Evolutionary conservation across 2,797 vertebrate species (phyloP).

Genomic region (Pelochelys cantorii): DNA sequence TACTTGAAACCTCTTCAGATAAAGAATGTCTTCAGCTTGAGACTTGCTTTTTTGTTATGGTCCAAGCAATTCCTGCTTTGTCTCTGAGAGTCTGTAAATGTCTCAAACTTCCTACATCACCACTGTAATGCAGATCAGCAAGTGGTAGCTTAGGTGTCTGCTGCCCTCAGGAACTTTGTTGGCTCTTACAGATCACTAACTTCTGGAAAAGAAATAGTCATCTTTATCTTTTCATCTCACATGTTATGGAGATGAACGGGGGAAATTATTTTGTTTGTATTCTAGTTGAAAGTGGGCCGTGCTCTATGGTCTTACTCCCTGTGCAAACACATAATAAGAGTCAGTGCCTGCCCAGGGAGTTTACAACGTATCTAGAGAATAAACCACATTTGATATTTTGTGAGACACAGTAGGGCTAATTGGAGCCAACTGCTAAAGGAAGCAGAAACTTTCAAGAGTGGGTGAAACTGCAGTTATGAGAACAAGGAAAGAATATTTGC

Average conservation of each 20-base stretch:
- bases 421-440: neutral
- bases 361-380: neutral
- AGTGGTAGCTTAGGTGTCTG: neutral
- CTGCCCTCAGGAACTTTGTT: neutral
- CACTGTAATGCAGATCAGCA: neutral
- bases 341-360: neutral
- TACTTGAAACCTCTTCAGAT: neutral
- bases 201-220: neutral
- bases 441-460: neutral
- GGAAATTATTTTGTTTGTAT: neutral
- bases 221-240: neutral
- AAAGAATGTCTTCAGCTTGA: neutral
- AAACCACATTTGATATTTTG: neutral
- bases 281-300: too few relatives aligned
- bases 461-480: neutral
- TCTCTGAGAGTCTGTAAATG: neutral
- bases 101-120: fast-evolving
- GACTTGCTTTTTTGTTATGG: neutral
- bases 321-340: neutral
- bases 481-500: neutral
- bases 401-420: neutral
- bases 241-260: neutral
- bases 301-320: neutral
- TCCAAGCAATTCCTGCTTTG: neutral
- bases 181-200: neutral